These are phyloP conservation scores for Vannuccia rotundouncinata DNA, from an alignment of 2,888 invertebrate species.

Conservation along the genomic window DNA sequence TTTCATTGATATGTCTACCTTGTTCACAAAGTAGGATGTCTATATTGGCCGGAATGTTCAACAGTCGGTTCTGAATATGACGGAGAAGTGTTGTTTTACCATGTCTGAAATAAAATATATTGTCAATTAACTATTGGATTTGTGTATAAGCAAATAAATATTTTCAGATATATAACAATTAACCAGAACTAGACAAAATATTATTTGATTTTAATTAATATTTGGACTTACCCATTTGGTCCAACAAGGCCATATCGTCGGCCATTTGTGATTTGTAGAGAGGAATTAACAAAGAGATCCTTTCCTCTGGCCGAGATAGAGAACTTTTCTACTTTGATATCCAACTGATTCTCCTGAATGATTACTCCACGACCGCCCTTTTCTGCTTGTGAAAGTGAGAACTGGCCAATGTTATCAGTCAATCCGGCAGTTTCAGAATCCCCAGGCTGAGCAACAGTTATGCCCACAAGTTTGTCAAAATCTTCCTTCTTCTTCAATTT, in stretches of 20 bases:
- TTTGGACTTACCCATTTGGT: slow-evolving; percentile 83
- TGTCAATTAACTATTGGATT: no score
- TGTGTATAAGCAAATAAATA: no score
- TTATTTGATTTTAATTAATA: no score
- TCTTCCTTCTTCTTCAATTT: slow-evolving; percentile 51
- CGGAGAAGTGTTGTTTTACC: slow-evolving; percentile 93
- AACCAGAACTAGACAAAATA: no score
- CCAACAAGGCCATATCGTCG: slow-evolving; percentile 94
- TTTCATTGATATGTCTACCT: no score
- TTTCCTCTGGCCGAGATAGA: slow-evolving; percentile 95
- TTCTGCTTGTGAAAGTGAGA: slow-evolving; percentile 81
- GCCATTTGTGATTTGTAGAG: slow-evolving; percentile 80
- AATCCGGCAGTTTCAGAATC: background rate
- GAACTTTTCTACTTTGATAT: slow-evolving; percentile 71
- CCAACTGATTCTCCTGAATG: background rate
- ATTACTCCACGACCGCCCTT: slow-evolving; percentile 45
- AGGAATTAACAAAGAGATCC: slow-evolving; percentile 90
- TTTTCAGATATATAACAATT: no score
- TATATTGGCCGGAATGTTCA: slow-evolving; percentile 89
- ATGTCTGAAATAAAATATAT: slow-evolving; percentile 63
- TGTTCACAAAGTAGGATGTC: slow-evolving; percentile 92
- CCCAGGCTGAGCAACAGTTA: background rate
- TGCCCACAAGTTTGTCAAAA: background rate
- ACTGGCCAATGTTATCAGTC: slow-evolving; percentile 64
- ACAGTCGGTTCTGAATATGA: slow-evolving; percentile 80